Evolutionary conservation across 2,113 vertebrate species (phyloP), one percentile per base, ranked within the genome.

Genomic region (Tursiops truncatus): DNA sequence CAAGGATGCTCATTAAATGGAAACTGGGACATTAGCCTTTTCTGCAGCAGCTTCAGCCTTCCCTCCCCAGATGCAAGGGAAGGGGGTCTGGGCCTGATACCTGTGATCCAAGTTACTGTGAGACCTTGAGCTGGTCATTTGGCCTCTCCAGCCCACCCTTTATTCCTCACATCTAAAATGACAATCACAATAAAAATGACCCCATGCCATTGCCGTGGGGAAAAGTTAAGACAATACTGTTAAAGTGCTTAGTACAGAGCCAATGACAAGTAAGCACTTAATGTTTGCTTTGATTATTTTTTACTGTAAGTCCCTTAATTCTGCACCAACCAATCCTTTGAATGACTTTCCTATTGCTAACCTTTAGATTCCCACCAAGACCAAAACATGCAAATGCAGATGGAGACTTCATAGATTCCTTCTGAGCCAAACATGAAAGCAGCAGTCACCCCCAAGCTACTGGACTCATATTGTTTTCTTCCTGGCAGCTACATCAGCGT

Each of bases 331-430:
- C 31, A 8, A 2, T 8, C 11, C 21, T 36, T 17, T 44, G 44
- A 28, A 17, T 0, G 3, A 31, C 12, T 4, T 10, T 44, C 13
- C 65, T 8, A 2, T 6, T 6, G 2, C n/a, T 44, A 12, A 41
- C 13, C 38, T 53, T 21, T 5, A 53, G 47, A 33, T 12, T 53
- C 63, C n/a, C 17, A 0, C 62, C 56, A 9, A 38, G 7, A n/a
- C 15, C 76, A 33, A 63, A 44, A 0, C 7, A 6, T 4, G 21
- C 8, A 38, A 12, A 15, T 4, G 28, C 14, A 23, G 50, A 9
- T 0, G 20, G 68, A 58, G 44, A 44, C 50, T 23, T 28, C 44
- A 13, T 3, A 12, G n/a, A 63, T 5, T 1, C 23, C 20, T 36
- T 20, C 76, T 2, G 8, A n/a, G 71, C 28, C 76, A 56, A 28